These are phyloP conservation scores for Hypanus sabinus DNA, from an alignment of 2,113 vertebrate species.

Conservation along the genomic window DNA sequence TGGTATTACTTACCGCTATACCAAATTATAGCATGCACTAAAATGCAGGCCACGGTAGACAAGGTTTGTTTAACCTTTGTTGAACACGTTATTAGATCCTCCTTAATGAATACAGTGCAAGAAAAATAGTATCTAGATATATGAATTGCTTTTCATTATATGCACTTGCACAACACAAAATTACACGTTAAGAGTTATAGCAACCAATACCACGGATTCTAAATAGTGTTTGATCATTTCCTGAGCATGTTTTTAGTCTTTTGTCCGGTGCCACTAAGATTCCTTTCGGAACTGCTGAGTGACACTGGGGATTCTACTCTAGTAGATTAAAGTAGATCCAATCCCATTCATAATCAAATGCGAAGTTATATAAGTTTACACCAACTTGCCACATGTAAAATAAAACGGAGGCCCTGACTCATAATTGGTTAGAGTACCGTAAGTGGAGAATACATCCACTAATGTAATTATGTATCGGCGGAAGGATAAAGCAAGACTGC, in stretches of 20 bases:
- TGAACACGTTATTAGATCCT: not conserved
- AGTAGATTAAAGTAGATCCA: not conserved
- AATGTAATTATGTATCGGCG: not conserved
- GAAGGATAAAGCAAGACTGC: not conserved
- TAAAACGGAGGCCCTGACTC: not conserved
- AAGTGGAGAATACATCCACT: not conserved
- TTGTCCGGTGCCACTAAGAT: not conserved
- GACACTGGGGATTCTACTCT: not conserved
- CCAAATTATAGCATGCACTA: not conserved
- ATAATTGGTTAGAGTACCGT: not conserved
- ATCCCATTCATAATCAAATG: not conserved
- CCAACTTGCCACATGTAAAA: not conserved
- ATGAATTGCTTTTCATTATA: not conserved
- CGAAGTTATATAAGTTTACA: not conserved
- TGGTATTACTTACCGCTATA: not conserved
- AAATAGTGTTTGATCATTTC: not conserved
- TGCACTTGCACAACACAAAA: not conserved
- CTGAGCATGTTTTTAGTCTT: not conserved
- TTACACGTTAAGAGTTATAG: not conserved
- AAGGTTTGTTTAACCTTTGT: not conserved
- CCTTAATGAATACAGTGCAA: not conserved
- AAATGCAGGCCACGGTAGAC: not conserved
- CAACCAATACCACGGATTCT: not conserved
- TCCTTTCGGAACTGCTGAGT: not conserved
- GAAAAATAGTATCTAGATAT: not conserved